These are phyloP conservation scores for Rhagonycha lutea DNA, from an alignment of 2,888 invertebrate species.

Conservation along the genomic window DNA sequence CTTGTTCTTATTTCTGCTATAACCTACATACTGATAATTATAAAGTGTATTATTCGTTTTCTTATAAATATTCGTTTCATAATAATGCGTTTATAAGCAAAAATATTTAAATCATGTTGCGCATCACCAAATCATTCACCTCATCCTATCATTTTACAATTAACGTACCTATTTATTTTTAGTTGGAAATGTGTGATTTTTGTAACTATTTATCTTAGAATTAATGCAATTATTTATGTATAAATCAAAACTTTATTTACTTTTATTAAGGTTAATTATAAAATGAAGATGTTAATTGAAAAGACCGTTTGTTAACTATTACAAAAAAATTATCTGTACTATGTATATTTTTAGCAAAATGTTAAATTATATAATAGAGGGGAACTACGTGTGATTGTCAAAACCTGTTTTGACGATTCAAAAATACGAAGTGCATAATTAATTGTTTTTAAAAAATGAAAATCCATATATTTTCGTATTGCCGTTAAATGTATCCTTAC, in stretches of 20 bases:
- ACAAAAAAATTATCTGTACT: background rate
- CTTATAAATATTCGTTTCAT: constrained; percentile 18
- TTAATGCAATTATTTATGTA: constrained; percentile 49
- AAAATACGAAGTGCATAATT: constrained; percentile 1
- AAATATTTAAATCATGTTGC: constrained; percentile 18
- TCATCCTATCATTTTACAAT: constrained; percentile 44
- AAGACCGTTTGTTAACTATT: constrained; percentile 1
- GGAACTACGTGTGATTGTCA: background rate
- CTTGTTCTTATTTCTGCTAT: constrained; percentile 25
- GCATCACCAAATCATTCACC: constrained; percentile 26
- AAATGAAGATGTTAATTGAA: background rate
- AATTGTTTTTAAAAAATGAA: constrained; percentile 44
- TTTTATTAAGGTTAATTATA: constrained; percentile 47
- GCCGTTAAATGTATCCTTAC: constrained; percentile 55
- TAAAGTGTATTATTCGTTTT: constrained; percentile 24
- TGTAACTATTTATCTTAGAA: constrained; percentile 49
- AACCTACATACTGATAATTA: constrained; percentile 8
- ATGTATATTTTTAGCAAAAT: background rate
- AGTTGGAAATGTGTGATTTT: constrained; percentile 55
- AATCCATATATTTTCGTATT: constrained; percentile 55
- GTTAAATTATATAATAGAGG: background rate
- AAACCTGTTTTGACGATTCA: background rate
- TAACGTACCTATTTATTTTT: constrained; percentile 54
- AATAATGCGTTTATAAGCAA: constrained; percentile 18
- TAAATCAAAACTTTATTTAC: constrained; percentile 49